Evolutionary conservation across 2,888 invertebrate genomes (phyloP).

Genomic region (Andrena haemorrhoa): DNA sequence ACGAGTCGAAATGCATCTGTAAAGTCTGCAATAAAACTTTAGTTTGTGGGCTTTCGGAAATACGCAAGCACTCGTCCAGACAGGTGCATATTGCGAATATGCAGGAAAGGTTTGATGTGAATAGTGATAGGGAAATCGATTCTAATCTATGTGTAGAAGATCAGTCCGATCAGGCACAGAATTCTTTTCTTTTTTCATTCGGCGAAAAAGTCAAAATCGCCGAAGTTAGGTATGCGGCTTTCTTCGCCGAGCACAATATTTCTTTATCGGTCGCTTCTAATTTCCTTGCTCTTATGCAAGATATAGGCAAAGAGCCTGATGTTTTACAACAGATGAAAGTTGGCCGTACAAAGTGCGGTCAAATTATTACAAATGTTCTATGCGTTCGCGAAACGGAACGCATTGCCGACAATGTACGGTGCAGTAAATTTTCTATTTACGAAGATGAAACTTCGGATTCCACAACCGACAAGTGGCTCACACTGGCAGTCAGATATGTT

Average conservation of each 20-base stretch:
- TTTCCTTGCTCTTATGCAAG: no score
- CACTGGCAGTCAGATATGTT: no score
- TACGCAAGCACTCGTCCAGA: not conserved
- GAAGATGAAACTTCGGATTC: no score
- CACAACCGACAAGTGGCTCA: no score
- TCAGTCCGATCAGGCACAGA: not conserved
- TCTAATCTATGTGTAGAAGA: not conserved
- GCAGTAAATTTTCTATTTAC: no score
- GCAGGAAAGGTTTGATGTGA: not conserved
- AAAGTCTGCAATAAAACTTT: conserved; percentile 3
- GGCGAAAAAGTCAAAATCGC: not conserved
- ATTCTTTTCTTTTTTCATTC: not conserved
- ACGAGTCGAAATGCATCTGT: not conserved
- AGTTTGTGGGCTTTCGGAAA: not conserved
- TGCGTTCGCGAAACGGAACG: not conserved
- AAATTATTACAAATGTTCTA: no score
- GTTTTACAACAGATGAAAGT: no score
- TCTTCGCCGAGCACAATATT: no score
- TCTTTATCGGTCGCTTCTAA: no score
- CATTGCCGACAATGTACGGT: no score
- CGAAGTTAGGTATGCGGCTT: not conserved
- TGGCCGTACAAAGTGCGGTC: no score
- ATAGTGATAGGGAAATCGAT: not conserved
- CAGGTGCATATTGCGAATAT: conserved; percentile 2
- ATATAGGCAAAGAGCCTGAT: no score